Evolutionary conservation across 2,113 vertebrate genomes (phyloP).

Genomic region (Halcyon senegalensis): DNA sequence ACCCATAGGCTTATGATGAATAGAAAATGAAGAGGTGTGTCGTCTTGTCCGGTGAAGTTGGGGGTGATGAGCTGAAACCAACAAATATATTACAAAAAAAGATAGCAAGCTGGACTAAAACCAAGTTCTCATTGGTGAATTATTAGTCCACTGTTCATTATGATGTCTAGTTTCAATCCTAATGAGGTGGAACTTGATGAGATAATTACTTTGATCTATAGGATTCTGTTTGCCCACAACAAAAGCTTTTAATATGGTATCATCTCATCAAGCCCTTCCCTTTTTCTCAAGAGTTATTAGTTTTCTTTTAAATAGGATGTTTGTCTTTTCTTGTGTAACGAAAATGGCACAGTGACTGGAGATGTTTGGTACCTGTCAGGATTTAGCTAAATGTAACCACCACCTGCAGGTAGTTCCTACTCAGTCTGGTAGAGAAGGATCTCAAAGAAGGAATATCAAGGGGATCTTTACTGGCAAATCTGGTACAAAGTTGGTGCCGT

Average conservation of each 20-base stretch:
- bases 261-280: constrained; percentile 50
- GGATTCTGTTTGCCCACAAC: constrained; percentile 74
- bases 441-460: background rate
- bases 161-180: constrained; percentile 64
- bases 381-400: background rate
- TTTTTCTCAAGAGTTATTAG: constrained; percentile 52
- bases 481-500: background rate
- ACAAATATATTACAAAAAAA: constrained; percentile 36
- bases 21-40: constrained; percentile 53
- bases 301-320: constrained; percentile 59
- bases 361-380: background rate
- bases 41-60: constrained; percentile 45
- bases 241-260: constrained; percentile 62
- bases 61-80: constrained; percentile 56
- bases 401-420: background rate
- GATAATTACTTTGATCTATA: constrained; percentile 73
- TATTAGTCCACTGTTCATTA: constrained; percentile 67
- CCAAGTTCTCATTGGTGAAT: constrained; percentile 58
- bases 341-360: constrained; percentile 31
- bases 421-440: background rate
- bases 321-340: constrained; percentile 56
- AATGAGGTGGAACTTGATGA: constrained; percentile 76
- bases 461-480: background rate
- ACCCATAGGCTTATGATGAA: constrained; percentile 34
- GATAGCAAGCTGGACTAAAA: constrained; percentile 59